Evolutionary conservation across 2,888 invertebrate species (phyloP), one percentile per base, ranked within the genome.

Genomic region (Latrodectus hesperus): DNA sequence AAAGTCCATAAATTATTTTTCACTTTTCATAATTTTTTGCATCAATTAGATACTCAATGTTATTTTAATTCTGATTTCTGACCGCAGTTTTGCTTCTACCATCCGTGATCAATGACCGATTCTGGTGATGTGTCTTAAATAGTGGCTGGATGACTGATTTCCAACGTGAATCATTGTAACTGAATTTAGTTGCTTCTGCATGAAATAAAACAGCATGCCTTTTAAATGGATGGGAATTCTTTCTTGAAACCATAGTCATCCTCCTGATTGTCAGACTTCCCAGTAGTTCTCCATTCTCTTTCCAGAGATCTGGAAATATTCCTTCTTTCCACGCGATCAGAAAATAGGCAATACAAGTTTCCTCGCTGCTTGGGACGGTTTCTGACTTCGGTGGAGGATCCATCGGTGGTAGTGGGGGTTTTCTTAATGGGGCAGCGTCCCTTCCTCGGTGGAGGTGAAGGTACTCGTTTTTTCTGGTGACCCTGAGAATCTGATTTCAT

Each of bases 321-420:
- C 55, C 91, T 89, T 9, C 91, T 89, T 26, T 91, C 90, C 38
- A 90, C 90, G 26, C 90, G 90, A 77, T 91, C 91, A 12, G 90
- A 83, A 82, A 91, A 91, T 68, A 91, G 88, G 16, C 91, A 91
- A 83, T 91, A 91, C 53, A 91, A 86, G 83, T 91, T 91, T 68
- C 90, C 90, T 17, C 91, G 89, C 77, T 91, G 91, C 83, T 91
- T 91, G 12, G 91, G 91, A 49, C 90, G 84, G 88, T 90, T 90
- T 64, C 89, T 75, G 5, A 82, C 84, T 60, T 88, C 88, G 0
- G 60, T 76, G 49, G 52, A 53, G 49, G 52, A 16, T 2, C 55
- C 73, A 8, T 77, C 84, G n/a, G 51, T 9, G n/a, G 52, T 64
- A n/a, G 52, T 22, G 6, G 60, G 75, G 14, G 55, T 67, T 64